Percentiles rank a stretch among this genome's conserved stretches.
These are phyloP conservation scores for Serrognathus titanus DNA, from an alignment of 2,888 invertebrate species.

Conservation along the genomic window DNA sequence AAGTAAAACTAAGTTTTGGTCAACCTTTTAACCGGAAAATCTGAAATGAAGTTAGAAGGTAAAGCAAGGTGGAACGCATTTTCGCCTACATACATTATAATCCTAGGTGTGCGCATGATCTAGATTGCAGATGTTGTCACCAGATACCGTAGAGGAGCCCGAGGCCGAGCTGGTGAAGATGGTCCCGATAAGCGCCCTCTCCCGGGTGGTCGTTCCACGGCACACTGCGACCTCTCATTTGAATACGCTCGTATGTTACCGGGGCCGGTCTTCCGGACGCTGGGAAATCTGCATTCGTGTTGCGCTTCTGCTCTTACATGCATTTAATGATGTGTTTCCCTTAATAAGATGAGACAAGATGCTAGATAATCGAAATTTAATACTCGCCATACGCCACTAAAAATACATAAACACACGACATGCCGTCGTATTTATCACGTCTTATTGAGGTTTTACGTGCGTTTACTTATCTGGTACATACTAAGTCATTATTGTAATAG, in stretches of 20 bases:
- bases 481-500: no score
- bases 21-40: background rate
- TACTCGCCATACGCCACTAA: slow-evolving; percentile 30
- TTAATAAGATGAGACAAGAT: slow-evolving; percentile 49
- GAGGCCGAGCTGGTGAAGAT: slow-evolving; percentile 39
- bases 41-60: background rate
- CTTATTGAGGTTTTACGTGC: no score
- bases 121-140: slow-evolving; percentile 52
- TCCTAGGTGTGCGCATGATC: slow-evolving; percentile 48
- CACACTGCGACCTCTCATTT: slow-evolving; percentile 47
- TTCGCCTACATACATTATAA: slow-evolving; percentile 39
- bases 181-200: slow-evolving; percentile 41
- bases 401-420: slow-evolving; percentile 15
- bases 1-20: background rate
- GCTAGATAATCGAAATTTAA: slow-evolving; percentile 48
- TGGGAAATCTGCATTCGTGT: slow-evolving; percentile 41
- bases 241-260: slow-evolving; percentile 47
- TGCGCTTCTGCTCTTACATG: slow-evolving; percentile 7
- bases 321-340: slow-evolving; percentile 46
- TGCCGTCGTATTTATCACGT: background rate
- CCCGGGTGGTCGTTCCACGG: slow-evolving; percentile 43
- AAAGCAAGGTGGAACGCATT: background rate
- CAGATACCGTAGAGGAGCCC: slow-evolving; percentile 42
- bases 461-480: no score
- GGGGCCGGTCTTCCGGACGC: slow-evolving; percentile 25